Evolutionary conservation across 2,797 vertebrate species (phyloP).

Genomic region (Alexandromys oeconomus): DNA sequence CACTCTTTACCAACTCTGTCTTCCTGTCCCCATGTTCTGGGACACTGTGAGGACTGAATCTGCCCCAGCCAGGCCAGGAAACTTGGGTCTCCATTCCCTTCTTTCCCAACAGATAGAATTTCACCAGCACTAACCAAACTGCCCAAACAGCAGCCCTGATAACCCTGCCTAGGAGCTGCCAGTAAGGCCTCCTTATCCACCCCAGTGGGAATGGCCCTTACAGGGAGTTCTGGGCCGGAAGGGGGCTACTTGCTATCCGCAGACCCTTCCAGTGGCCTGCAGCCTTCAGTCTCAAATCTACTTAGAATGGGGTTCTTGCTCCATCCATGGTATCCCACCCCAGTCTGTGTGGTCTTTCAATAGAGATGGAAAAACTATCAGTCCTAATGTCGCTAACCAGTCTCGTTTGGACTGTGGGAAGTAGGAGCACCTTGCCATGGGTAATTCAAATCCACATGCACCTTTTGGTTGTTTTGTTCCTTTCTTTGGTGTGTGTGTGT

Average conservation of each 20-base stretch:
- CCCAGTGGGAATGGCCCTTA: background rate
- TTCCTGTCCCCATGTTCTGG: background rate
- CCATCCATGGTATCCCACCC: background rate
- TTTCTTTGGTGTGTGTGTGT: background rate
- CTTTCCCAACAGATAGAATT: background rate
- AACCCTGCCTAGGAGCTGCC: background rate
- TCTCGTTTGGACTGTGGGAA: background rate
- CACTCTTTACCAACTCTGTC: background rate
- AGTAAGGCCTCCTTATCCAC: background rate
- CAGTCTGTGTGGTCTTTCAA: background rate
- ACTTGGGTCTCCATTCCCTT: background rate
- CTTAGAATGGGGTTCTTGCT: background rate
- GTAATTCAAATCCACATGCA: background rate
- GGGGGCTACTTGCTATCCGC: fast-evolving
- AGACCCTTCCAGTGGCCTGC: background rate
- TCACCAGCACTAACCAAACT: background rate
- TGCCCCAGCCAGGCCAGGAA: background rate
- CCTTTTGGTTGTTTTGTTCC: background rate
- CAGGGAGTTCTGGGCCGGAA: background rate
- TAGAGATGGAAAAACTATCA: no score
- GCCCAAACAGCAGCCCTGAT: fast-evolving
- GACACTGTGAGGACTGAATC: background rate
- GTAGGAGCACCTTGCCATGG: background rate
- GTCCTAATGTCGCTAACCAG: background rate
- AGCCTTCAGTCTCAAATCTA: background rate